Base-by-base conservation (phyloP, 2,888 invertebrate genomes). In the Sinelater perroti region DNA sequence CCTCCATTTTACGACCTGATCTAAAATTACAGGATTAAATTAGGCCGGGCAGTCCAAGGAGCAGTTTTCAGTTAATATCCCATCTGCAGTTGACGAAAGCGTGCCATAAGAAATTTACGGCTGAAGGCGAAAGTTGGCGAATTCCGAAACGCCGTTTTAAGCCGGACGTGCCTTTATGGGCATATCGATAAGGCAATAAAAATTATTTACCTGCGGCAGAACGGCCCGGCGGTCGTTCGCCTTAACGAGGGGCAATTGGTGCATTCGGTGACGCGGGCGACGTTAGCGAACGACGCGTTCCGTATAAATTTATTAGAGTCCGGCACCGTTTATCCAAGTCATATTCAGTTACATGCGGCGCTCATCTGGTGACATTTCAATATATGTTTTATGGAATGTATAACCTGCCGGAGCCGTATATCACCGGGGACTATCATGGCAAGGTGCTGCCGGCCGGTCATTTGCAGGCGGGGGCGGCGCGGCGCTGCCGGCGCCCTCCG, bases 361-460 rank as follows among this genome's bases (percentile, higher is more conserved):
- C 69, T 67, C 70, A 69, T 72, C 67, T 67, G 61, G 67, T 70
- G 73, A 74, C 73, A 74, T 74, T 74, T 74, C 75, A 74, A 75
- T 77, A 74, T 74, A 77, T 76, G 75, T 77, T 77, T 76, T 76
- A 77, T 77, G 71, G 76, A 76, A 77, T 75, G 74, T 75, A 74
- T 74, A 74, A 75, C 75, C 75, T 73, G 75, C 71, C 67, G 67
- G 49, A 66, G 70, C 67, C 73, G 70, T 78, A 78, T 78, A 78
- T 78, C 78, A 78, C 73, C 67, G 65, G 72, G 75, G 74, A 72
- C 77, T 74, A 77, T 78, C 77, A 76, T 72, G 67, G 75, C 77
- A 76, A 78, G 76, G 76, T 76, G 78, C 71, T 70, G 73, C 76
- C 54, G 52, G 33, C 52, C 64, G 65, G 65, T 67, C 67, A 64